Percentiles rank a stretch among this genome's conserved stretches.
Evolutionary conservation across 2,888 invertebrate genomes (phyloP).

Genomic region (Ornithoptera priamus): DNA sequence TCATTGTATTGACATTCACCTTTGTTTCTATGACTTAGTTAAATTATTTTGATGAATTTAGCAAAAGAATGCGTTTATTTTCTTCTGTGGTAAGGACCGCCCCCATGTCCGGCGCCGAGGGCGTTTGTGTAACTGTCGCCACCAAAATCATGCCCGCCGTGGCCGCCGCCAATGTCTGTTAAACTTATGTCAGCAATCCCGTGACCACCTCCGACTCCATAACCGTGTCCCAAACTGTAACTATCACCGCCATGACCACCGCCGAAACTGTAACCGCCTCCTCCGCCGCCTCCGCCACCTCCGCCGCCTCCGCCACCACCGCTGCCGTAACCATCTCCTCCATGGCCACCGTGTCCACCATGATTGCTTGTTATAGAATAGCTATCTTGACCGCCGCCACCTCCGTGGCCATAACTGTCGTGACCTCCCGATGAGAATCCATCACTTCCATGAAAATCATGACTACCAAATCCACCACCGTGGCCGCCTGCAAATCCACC

Average conservation of each 20-base stretch:
- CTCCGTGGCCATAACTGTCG: conserved; percentile 36
- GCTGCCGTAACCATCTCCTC: conserved; percentile 33
- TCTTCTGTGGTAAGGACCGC: conserved; percentile 68
- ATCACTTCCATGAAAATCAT: conserved; percentile 37
- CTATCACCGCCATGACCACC: conserved; percentile 36
- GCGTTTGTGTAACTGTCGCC: conserved; percentile 71
- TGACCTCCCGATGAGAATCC: conserved; percentile 38
- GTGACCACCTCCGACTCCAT: conserved; percentile 37
- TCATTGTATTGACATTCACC: conserved; percentile 36
- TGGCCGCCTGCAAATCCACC: conserved; percentile 35
- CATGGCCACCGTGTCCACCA: conserved; percentile 35
- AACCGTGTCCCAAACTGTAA: conserved; percentile 36
- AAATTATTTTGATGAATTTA: conserved; percentile 36
- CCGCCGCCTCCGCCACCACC: conserved; percentile 39
- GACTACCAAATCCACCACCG: conserved; percentile 33
- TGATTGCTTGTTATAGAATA: conserved; percentile 35
- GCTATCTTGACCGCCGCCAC: conserved; percentile 32
- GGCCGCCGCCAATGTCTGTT: conserved; percentile 33
- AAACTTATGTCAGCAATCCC: conserved; percentile 26
- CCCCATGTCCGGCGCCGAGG: conserved; percentile 69
- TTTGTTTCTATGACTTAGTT: conserved; percentile 67
- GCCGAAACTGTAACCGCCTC: too few relatives aligned
- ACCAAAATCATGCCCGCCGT: conserved; percentile 42
- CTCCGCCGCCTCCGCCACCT: conserved; percentile 35
- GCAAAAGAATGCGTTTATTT: conserved; percentile 41